These are phyloP conservation scores for Campoletis sonorensis DNA, from an alignment of 1,140 invertebrate species.

Conservation along the genomic window DNA sequence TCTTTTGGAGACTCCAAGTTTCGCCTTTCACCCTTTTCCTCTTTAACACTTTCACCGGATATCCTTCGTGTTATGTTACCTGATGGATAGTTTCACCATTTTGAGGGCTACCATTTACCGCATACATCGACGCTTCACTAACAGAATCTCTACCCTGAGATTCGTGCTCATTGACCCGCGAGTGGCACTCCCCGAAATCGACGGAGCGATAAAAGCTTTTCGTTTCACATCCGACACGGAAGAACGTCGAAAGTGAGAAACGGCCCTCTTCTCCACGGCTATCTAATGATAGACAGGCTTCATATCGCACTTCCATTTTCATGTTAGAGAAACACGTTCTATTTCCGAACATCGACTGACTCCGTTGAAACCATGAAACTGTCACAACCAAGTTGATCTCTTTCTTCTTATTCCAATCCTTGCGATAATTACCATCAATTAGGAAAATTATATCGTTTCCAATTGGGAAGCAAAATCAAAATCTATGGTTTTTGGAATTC, in stretches of 20 bases:
- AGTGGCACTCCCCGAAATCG: conserved; percentile 11
- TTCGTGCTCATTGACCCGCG: conserved; percentile 15
- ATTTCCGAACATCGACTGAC: not conserved
- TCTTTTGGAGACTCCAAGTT: not conserved
- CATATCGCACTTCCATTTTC: not conserved
- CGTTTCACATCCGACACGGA: conserved; percentile 5
- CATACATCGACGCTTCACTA: not conserved
- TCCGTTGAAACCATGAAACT: not conserved
- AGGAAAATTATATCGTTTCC: too few species aligned
- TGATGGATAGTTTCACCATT: not conserved
- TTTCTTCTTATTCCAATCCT: too few species aligned
- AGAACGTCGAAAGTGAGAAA: not conserved
- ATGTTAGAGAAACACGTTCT: not conserved
- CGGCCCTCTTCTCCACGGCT: not conserved
- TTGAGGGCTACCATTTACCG: not conserved
- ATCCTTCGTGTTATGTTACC: not conserved
- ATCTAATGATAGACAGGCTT: not conserved
- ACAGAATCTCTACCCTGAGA: not conserved
- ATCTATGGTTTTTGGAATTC: too few species aligned
- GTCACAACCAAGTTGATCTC: not conserved
- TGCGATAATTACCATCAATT: too few species aligned
- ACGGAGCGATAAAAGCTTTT: conserved; percentile 12
- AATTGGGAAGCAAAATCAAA: too few species aligned
- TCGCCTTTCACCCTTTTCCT: not conserved
- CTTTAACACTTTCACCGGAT: not conserved